phyloP scores from a whole-genome alignment of 1,140 invertebrate genomes.

The Potamilus streckersoni region DNA sequence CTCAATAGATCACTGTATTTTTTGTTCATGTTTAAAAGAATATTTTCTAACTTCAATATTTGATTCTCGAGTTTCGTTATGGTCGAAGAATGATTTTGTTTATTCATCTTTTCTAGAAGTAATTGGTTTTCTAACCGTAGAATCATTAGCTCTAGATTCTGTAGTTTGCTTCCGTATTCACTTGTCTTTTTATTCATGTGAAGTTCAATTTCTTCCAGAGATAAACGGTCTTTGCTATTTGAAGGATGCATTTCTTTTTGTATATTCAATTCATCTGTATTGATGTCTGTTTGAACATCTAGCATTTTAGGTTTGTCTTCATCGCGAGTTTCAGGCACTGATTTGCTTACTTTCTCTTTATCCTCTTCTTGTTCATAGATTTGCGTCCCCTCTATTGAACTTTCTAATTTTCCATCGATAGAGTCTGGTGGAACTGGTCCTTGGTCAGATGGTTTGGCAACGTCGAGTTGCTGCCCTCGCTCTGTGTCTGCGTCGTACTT shows the following conservation, averaged over 20 bases:
- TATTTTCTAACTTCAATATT: conserved; percentile 59
- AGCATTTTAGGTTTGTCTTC: not conserved
- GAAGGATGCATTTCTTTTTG: not conserved
- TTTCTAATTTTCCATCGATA: not conserved
- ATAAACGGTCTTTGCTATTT: not conserved
- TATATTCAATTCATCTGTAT: not conserved
- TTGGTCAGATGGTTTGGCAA: not conserved
- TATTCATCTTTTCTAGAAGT: conserved; percentile 47
- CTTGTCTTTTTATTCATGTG: conserved; percentile 36
- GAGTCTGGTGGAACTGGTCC: not conserved
- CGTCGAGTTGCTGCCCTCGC: not conserved
- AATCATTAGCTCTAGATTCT: conserved; percentile 51
- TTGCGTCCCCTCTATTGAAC: conserved; percentile 72
- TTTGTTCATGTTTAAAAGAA: conserved; percentile 55
- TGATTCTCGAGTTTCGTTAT: conserved; percentile 58
- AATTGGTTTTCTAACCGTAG: conserved; percentile 59
- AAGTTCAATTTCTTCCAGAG: conserved; percentile 31
- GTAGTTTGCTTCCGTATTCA: conserved; percentile 50
- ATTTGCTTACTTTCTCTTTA: not conserved
- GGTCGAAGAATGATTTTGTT: conserved; percentile 51
- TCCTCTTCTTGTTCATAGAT: conserved; percentile 64
- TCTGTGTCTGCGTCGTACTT: not conserved
- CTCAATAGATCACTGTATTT: conserved; percentile 43
- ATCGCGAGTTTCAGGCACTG: not conserved
- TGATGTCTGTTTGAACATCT: not conserved